Conservation (phyloP, 2,113 vertebrate genomes). For the Tenrec ecaudatus region DNA sequence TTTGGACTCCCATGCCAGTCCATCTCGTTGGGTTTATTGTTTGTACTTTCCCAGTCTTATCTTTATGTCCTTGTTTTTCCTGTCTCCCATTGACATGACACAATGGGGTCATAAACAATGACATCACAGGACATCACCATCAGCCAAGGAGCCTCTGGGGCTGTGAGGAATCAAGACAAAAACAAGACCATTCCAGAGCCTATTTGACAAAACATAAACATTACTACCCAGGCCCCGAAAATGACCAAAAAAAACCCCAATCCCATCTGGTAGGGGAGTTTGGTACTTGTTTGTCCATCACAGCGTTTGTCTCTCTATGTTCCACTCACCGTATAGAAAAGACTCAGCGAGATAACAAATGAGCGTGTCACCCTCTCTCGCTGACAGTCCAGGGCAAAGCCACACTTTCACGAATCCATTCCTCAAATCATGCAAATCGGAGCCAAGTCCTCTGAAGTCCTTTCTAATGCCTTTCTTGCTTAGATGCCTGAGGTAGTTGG, state of each 20-base stretch:
- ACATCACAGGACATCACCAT: background rate
- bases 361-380: background rate
- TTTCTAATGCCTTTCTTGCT: background rate
- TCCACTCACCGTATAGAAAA: background rate
- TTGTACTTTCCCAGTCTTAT: background rate
- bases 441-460: too few species aligned
- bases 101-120: background rate
- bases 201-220: background rate
- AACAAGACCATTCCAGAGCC: too few species aligned
- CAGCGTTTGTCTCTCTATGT: background rate
- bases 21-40: background rate
- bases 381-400: background rate
- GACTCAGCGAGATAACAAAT: too few species aligned
- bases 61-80: background rate
- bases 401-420: background rate
- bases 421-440: background rate
- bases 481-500: too few species aligned
- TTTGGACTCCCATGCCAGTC: background rate
- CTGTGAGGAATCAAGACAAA: background rate
- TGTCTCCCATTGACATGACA: background rate
- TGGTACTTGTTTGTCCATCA: background rate
- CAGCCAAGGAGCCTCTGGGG: background rate
- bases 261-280: background rate
- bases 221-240: background rate
- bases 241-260: background rate